phyloP scores from a whole-genome alignment of 92 coral and sea anemone genomes.

The Virgularia gustaviana region DNA sequence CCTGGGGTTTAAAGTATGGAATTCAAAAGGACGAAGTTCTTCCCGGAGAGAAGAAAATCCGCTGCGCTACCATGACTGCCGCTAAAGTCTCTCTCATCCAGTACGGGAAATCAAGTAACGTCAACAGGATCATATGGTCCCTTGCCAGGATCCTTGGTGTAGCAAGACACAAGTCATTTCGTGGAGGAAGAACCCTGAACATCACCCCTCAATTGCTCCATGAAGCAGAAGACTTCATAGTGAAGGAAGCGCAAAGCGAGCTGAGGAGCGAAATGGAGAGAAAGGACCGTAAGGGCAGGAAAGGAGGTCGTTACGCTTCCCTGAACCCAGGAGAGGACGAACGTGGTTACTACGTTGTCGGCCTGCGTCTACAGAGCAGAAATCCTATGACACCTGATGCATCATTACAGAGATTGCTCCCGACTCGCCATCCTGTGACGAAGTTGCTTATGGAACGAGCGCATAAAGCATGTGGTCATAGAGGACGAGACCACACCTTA shows the following conservation, averaged over 20 bases:
- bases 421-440: constrained; percentile 51
- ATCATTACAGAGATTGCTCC: constrained; percentile 48
- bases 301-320: constrained; percentile 52
- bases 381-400: constrained; percentile 59
- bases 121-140: constrained; percentile 51
- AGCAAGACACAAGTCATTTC: constrained; percentile 3
- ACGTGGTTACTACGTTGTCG: constrained; percentile 43
- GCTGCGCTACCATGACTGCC: not conserved
- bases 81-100: constrained; percentile 37
- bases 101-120: constrained; percentile 52
- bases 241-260: constrained; percentile 44
- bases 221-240: constrained; percentile 55
- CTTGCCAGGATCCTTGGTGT: constrained; percentile 52
- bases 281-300: constrained; percentile 25
- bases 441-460: constrained; percentile 57
- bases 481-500: constrained; percentile 37
- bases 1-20: constrained; percentile 36
- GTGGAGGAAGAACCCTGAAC: constrained; percentile 29
- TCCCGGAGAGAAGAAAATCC: constrained; percentile 52
- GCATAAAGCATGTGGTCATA: constrained; percentile 26
- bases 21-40: constrained; percentile 40
- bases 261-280: constrained; percentile 21
- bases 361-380: constrained; percentile 42
- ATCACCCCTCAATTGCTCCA: constrained; percentile 45
- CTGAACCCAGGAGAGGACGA: constrained; percentile 54